A percentile compares a stretch with the other conserved stretches of the same genome.
Evolutionary conservation across 2,888 invertebrate genomes (phyloP).

Genomic region (Caenorhabditis imperialis): DNA sequence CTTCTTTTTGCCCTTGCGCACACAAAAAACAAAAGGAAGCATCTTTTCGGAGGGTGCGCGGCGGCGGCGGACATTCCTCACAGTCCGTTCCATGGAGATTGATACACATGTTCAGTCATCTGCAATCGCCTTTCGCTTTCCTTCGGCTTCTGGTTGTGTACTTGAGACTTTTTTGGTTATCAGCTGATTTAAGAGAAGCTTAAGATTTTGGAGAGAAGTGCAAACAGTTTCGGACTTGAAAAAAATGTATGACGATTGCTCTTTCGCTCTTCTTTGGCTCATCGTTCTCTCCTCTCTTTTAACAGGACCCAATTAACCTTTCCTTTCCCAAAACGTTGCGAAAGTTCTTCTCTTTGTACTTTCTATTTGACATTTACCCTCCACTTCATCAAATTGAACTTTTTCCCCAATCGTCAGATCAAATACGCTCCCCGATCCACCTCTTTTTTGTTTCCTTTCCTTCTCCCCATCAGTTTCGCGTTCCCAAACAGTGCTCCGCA

Average conservation of each 20-base stretch:
- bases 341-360: conserved; percentile 9
- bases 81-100: conserved; percentile 7
- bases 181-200: not conserved
- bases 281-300: not conserved
- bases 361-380: conserved; percentile 29
- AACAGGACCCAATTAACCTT: not conserved
- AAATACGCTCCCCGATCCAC: conserved; percentile 17
- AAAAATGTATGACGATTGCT: no score
- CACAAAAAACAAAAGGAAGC: conserved; percentile 24
- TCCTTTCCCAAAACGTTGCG: not conserved
- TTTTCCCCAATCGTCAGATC: conserved; percentile 12
- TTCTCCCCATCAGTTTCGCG: not conserved
- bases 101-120: no score
- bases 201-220: not conserved
- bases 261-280: no score
- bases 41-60: conserved; percentile 8
- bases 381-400: conserved; percentile 7
- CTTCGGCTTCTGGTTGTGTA: no score
- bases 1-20: conserved; percentile 18
- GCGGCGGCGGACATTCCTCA: conserved; percentile 25
- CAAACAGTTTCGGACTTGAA: not conserved
- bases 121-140: no score
- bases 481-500: conserved; percentile 11
- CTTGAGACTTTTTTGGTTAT: not conserved
- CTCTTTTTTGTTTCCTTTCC: conserved; percentile 13